Evolutionary conservation across 2,888 invertebrate species (phyloP), one percentile per base, ranked within the genome.

Genomic region (Drosophila formosana): DNA sequence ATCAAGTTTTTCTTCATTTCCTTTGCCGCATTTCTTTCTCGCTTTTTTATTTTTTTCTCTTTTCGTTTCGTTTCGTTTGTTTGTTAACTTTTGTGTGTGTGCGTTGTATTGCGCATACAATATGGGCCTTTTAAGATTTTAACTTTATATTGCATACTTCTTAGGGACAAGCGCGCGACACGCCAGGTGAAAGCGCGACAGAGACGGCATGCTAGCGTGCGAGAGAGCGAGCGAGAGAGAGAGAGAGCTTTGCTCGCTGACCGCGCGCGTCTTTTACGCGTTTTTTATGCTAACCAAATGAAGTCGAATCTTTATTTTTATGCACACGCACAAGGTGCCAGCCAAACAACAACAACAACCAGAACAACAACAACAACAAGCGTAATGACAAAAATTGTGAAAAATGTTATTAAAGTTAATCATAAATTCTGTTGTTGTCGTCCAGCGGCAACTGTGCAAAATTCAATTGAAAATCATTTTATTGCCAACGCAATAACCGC

Each of bases 1-100:
- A 84, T 84, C 88, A 84, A 84, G 83, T 88, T 84, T 88, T 84
- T 88, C 82, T 85, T 84, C 80, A 87, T 83, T 83, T 83, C 88
- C 85, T 87, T 75, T 84, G 85, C 73, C 78, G 66, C 51, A 65
- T 70, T 70, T 65, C 46, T 43, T 55, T 60, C 49, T 41, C 28
- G 7, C 26, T 43, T 34, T 51, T 18, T 4, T 25, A 39, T 13
- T n/a, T 49, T 23, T 23, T 23, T 6, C 11, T 32, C 13, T 32
- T 4, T 32, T 9, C 9, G 13, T 50, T 9, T 9, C 25, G 1
- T 18, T 25, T 26, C n/a, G 32, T 37, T 47, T 43, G 47, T 63
- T 50, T 49, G 57, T 50, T 66, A 45, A 51, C 41, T 57, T 73
- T 18, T 62, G 46, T 52, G 55, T 50, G 60, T 58, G 56, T 52